Evolutionary conservation across 2,113 vertebrate species (phyloP).

Genomic region (Nibea albiflora): DNA sequence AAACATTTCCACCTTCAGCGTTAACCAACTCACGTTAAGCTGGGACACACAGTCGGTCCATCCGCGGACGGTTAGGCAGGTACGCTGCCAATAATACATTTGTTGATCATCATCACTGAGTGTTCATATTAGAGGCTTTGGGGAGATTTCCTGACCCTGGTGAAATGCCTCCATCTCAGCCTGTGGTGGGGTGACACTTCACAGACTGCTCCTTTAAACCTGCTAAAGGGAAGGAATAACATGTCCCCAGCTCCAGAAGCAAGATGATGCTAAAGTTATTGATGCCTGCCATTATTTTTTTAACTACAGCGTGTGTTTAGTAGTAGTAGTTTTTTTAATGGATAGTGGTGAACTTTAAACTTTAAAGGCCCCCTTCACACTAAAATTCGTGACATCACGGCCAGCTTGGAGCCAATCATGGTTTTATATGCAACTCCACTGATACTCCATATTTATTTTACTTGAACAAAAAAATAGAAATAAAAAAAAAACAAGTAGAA

Average conservation of each 20-base stretch:
- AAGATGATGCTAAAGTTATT: neutral
- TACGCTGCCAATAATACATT: neutral
- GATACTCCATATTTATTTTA: neutral
- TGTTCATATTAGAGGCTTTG: constrained; percentile 18
- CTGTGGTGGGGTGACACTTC: neutral
- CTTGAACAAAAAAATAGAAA: neutral
- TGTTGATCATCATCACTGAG: constrained; percentile 3
- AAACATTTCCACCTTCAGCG: constrained; percentile 57
- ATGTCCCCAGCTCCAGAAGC: neutral
- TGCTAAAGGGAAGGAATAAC: neutral
- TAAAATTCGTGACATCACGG: neutral
- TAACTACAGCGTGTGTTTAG: neutral
- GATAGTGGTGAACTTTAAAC: neutral
- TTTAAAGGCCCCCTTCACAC: neutral
- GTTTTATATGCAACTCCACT: too few relatives aligned
- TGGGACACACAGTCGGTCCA: constrained; percentile 42
- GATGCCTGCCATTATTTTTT: neutral
- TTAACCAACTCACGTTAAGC: constrained; percentile 53
- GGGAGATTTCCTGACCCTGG: constrained; percentile 1
- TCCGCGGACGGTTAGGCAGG: constrained; percentile 19
- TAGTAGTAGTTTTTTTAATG: neutral
- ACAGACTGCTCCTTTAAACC: constrained; percentile 19
- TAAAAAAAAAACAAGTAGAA: neutral
- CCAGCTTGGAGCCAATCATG: neutral
- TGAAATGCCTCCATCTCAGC: constrained; percentile 27